Percentiles rank a stretch among this genome's conserved stretches.
phyloP scores from a whole-genome alignment of 1,140 invertebrate genomes.

The Dendrolimus kikuchii region DNA sequence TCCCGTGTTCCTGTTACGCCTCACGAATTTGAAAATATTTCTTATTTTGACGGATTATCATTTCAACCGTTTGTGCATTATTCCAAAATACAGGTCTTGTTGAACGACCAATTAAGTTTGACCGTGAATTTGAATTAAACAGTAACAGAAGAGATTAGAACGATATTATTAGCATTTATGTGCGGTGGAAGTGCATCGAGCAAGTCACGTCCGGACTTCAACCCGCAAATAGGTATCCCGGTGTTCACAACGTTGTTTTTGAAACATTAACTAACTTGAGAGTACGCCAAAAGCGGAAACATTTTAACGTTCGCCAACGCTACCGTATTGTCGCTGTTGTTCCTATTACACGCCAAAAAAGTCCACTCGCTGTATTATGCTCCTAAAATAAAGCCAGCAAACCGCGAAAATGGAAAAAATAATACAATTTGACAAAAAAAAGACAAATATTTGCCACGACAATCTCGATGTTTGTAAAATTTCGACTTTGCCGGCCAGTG shows the following conservation, averaged over 20 bases:
- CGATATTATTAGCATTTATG: constrained; percentile 24
- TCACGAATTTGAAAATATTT: no score
- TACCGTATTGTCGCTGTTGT: constrained; percentile 44
- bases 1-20: no score
- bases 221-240: constrained; percentile 43
- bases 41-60: no score
- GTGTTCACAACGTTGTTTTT: constrained; percentile 59
- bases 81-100: no score
- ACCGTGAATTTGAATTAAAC: no score
- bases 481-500: constrained; percentile 18
- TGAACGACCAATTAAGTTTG: no score
- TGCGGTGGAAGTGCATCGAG: constrained; percentile 15
- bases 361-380: constrained; percentile 11
- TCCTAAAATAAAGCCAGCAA: constrained; percentile 6
- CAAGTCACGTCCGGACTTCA: constrained; percentile 35
- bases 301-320: constrained; percentile 44
- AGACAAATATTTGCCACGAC: constrained; percentile 24
- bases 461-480: constrained; percentile 22
- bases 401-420: constrained; percentile 13
- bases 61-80: no score
- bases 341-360: constrained; percentile 52
- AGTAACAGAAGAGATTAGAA: constrained; percentile 6
- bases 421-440: constrained; percentile 2
- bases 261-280: constrained; percentile 66
- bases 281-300: constrained; percentile 61